Conservation (phyloP, 2,113 vertebrate species). For the Burhinus bistriatus region DNA sequence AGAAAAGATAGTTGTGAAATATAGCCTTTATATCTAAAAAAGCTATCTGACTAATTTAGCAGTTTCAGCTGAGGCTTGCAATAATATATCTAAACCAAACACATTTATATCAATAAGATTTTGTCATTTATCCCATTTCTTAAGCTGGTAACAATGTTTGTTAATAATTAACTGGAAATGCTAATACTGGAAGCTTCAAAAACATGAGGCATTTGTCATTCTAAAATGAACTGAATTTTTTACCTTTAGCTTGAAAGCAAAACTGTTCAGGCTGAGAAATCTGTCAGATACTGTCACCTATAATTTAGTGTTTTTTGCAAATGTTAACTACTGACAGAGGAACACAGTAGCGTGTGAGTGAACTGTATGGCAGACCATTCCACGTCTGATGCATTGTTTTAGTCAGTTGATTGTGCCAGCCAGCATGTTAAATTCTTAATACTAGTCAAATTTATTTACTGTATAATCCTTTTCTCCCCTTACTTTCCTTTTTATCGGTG, state of each 20-base stretch:
- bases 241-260: slow-evolving; percentile 48
- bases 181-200: neutral
- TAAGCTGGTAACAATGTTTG: neutral
- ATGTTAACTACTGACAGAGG: neutral
- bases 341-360: neutral
- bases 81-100: neutral
- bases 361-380: neutral
- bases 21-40: neutral
- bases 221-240: neutral
- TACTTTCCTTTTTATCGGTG: slow-evolving; percentile 27
- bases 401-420: neutral
- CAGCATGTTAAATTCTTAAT: slow-evolving; percentile 60
- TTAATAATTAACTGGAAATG: neutral
- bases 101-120: neutral
- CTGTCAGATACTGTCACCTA: slow-evolving; percentile 45
- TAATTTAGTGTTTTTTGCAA: neutral
- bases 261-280: slow-evolving; percentile 36
- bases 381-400: neutral
- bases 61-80: neutral
- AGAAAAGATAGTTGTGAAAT: neutral
- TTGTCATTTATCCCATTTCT: neutral
- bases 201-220: neutral
- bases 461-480: neutral
- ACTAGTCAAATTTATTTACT: slow-evolving; percentile 68
- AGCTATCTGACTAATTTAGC: neutral